phyloP scores from a whole-genome alignment of 2,888 invertebrate species.

The Microplitis manilae region DNA sequence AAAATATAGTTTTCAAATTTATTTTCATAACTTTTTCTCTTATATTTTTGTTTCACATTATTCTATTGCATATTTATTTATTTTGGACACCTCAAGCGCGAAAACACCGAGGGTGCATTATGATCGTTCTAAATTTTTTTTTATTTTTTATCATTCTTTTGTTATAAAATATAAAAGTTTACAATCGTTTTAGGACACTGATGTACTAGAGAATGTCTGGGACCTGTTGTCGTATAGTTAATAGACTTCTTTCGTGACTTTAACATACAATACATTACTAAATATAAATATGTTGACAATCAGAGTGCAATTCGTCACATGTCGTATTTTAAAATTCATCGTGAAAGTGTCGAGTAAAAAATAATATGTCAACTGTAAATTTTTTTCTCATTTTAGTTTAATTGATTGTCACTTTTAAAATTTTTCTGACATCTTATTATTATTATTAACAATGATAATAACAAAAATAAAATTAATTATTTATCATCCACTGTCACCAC shows the following conservation, averaged over 20 bases:
- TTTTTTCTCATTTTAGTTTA: not conserved
- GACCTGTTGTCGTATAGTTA: not conserved
- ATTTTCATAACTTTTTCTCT: not conserved
- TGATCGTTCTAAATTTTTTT: not conserved
- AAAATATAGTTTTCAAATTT: not conserved
- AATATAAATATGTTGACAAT: not conserved
- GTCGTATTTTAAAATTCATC: not conserved
- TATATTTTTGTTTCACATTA: not conserved
- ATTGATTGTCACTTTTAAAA: not conserved
- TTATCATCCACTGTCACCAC: too few species aligned
- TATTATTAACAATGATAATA: too few species aligned
- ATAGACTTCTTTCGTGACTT: slow-evolving; percentile 1
- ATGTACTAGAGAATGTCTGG: not conserved
- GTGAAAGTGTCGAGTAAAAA: not conserved
- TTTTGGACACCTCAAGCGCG: not conserved
- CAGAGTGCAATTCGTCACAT: not conserved
- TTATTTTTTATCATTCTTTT: not conserved
- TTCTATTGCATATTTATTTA: not conserved
- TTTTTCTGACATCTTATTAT: too few species aligned
- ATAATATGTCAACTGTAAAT: not conserved
- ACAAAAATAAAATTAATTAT: too few species aligned
- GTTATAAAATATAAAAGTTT: not conserved
- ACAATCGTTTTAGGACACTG: not conserved
- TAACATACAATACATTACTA: not conserved
- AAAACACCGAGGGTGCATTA: too few species aligned